Base-by-base conservation (phyloP, 2,797 vertebrate species). In the Ispidina lecontei region DNA sequence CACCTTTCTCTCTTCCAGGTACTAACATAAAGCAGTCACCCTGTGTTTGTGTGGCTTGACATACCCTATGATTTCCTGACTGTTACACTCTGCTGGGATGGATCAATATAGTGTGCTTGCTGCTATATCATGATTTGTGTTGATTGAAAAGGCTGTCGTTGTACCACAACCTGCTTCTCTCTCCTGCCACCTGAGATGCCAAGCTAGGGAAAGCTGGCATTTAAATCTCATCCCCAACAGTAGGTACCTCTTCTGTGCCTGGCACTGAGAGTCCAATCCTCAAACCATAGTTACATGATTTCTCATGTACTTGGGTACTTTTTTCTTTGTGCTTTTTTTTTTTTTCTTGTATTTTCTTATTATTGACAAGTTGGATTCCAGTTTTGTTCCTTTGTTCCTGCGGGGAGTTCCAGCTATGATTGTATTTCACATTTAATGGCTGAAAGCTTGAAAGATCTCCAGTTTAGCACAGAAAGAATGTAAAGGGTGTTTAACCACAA, bases 381-480 rank as follows among this genome's bases (percentile, higher is more conserved):
- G 62, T 75, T 82, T 79, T 90, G 56, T 31, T 92, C 90, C 94
- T 88, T 71, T 88, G 46, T 33, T 92, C 94, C 93, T 87, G 51
- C 12, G 1, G 84, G 73, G 81, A 94, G 49, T 54, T 94, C 78
- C 87, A 64, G 44, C 77, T 75, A 77, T 83, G 68, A 67, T 76
- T 86, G 46, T 55, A 81, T 88, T 83, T 93, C 76, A 84, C 51
- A 87, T 41, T 88, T 92, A 88, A 68, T 59, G 76, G 81, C 46
- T 87, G 69, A 90, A 93, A 90, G 51, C 51, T 95, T 94, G 79
- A 95, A 94, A 94, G 51, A 47, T 90, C 56, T 69, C 89, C 76
- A 46, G 80, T 87, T 96, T 87, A 88, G 59, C 65, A 85, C 37
- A 85, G 80, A 69, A 94, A 83, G 76, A 89, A 80, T 69, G 56